Conservation (phyloP, 1,140 invertebrate species). For the Hylaeus volcanicus region DNA sequence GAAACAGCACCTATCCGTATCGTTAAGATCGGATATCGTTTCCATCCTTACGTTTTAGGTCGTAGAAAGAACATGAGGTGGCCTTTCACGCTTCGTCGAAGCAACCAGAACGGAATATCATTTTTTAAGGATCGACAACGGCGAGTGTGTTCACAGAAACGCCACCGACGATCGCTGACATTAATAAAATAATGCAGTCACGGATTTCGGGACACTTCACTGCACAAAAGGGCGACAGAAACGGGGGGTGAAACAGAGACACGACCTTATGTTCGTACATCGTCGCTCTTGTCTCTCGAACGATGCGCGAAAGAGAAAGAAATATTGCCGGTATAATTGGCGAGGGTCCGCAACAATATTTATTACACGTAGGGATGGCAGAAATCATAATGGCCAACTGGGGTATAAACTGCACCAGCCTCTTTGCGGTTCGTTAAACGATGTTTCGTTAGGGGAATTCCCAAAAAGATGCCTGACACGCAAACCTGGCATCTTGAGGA, state of each 20-base stretch:
- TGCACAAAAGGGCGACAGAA: conserved; percentile 19
- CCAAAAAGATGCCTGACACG: conserved; percentile 8
- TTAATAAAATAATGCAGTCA: conserved; percentile 75
- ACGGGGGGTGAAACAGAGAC: conserved; percentile 54
- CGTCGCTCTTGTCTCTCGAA: conserved; percentile 44
- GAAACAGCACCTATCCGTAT: no score
- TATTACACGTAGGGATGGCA: conserved; percentile 73
- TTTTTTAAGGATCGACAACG: conserved; percentile 25
- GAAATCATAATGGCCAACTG: conserved; percentile 77
- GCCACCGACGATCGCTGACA: conserved; percentile 50
- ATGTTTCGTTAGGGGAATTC: conserved; percentile 58
- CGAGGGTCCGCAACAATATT: conserved; percentile 76
- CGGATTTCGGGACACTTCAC: conserved; percentile 61
- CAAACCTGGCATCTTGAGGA: no score
- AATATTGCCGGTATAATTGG: conserved; percentile 70
- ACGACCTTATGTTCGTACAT: conserved; percentile 75
- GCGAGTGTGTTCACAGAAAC: conserved; percentile 60
- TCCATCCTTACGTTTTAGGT: no score
- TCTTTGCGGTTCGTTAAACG: conserved; percentile 79
- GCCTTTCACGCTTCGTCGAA: not conserved
- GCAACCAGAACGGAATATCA: not conserved
- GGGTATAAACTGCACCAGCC: conserved; percentile 75
- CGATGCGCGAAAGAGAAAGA: conserved; percentile 2
- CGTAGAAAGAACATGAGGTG: not conserved
- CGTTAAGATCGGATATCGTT: no score